These are phyloP conservation scores for Nicator chloris DNA, from an alignment of 2,113 vertebrate genomes.

Conservation along the genomic window DNA sequence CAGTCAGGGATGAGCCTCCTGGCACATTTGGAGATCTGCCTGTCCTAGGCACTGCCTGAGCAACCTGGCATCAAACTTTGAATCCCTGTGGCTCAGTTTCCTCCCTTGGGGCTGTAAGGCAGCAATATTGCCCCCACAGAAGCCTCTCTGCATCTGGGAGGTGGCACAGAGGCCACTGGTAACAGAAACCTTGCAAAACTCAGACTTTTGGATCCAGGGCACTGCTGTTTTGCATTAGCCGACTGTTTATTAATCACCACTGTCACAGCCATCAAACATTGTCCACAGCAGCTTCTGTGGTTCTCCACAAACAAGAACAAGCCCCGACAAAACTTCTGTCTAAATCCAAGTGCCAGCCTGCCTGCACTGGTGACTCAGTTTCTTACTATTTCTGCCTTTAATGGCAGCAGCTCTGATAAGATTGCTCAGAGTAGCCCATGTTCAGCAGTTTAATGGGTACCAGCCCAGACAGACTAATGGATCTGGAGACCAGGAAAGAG, in stretches of 20 bases:
- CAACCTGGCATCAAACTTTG: neutral
- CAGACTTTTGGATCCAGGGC: neutral
- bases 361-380: neutral
- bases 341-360: neutral
- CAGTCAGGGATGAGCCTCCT: neutral
- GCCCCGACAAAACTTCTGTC: neutral
- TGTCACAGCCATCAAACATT: neutral
- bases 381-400: neutral
- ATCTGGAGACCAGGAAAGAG: slow-evolving; percentile 25
- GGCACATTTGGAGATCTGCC: neutral
- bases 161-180: neutral
- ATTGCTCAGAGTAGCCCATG: neutral
- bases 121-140: neutral
- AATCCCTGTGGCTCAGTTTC: neutral
- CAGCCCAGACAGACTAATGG: slow-evolving; percentile 47
- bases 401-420: neutral
- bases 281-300: neutral
- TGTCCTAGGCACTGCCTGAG: neutral
- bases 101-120: neutral
- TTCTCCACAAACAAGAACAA: neutral
- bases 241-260: neutral
- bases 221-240: neutral
- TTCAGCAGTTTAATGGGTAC: slow-evolving; percentile 23
- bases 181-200: neutral
- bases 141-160: neutral